Conservation (phyloP, 2,888 invertebrate species). For the Xestia c-nigrum region DNA sequence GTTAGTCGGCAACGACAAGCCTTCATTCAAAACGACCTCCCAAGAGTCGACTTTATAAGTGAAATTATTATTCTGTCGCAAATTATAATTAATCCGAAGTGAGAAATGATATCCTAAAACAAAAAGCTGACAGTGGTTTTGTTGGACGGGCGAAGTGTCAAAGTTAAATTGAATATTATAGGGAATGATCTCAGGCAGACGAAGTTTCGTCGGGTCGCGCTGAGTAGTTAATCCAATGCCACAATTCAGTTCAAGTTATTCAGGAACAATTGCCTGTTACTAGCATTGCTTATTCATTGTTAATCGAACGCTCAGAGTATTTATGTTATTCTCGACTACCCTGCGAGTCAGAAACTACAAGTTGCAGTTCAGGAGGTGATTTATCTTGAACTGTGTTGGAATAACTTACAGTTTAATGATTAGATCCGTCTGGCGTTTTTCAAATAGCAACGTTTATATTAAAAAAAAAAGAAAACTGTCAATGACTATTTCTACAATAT, state of each 20-base stretch:
- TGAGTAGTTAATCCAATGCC: slow-evolving; percentile 89
- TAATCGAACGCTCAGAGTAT: slow-evolving; percentile 69
- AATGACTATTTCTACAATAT: background rate
- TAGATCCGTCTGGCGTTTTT: slow-evolving; percentile 21
- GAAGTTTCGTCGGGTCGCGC: slow-evolving; percentile 83
- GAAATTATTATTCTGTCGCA: slow-evolving; percentile 70
- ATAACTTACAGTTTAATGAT: slow-evolving; percentile 21
- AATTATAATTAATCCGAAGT: slow-evolving; percentile 74
- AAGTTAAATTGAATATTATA: slow-evolving; percentile 91
- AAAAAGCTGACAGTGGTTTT: slow-evolving; percentile 86
- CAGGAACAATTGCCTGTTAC: slow-evolving; percentile 84
- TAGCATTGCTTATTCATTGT: slow-evolving; percentile 84
- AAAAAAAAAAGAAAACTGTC: background rate
- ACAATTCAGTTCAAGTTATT: slow-evolving; percentile 87
- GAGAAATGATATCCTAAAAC: slow-evolving; percentile 78
- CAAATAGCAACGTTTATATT: background rate
- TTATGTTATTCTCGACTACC: slow-evolving; percentile 50
- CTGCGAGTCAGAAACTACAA: slow-evolving; percentile 28
- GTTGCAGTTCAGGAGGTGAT: slow-evolving; percentile 19
- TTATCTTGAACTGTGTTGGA: slow-evolving; percentile 26
- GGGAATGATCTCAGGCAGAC: slow-evolving; percentile 85
- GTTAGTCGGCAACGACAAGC: slow-evolving; percentile 41
- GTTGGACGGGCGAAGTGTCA: slow-evolving; percentile 88
- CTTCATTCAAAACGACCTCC: slow-evolving; percentile 58
- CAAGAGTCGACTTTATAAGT: slow-evolving; percentile 63